These are phyloP conservation scores for Melinopterus prodromus DNA, from an alignment of 2,888 invertebrate species.

Conservation along the genomic window DNA sequence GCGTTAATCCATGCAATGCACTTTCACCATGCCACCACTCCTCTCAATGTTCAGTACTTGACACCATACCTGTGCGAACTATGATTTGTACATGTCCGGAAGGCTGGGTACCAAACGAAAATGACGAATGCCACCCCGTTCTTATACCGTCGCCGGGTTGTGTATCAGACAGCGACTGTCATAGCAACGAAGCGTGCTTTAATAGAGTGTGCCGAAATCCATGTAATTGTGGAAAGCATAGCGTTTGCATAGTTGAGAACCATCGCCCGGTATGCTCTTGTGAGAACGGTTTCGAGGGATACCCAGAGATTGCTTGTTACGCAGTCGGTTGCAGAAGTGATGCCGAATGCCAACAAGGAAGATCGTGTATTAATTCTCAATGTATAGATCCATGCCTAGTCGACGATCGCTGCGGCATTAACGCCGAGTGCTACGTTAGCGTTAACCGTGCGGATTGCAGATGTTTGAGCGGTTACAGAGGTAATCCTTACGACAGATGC, in stretches of 20 bases:
- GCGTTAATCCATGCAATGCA: constrained; percentile 80
- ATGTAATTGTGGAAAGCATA: constrained; percentile 86
- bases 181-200: constrained; percentile 81
- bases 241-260: constrained; percentile 81
- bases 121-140: constrained; percentile 80
- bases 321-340: constrained; percentile 84
- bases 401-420: constrained; percentile 80
- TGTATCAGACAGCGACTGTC: constrained; percentile 80
- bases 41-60: constrained; percentile 82
- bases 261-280: constrained; percentile 91
- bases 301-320: constrained; percentile 83
- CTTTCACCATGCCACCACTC: constrained; percentile 79
- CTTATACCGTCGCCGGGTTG: constrained; percentile 78
- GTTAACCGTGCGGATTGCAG: constrained; percentile 79
- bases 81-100: constrained; percentile 90
- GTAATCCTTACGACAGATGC: constrained; percentile 79
- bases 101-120: constrained; percentile 81
- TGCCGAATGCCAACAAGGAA: constrained; percentile 83
- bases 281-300: constrained; percentile 83
- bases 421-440: constrained; percentile 79
- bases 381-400: constrained; percentile 88
- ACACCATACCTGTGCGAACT: constrained; percentile 86
- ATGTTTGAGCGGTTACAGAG: constrained; percentile 82
- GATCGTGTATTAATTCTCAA: constrained; percentile 85
- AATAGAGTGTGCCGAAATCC: constrained; percentile 88